Conservation (phyloP, 1,140 invertebrate species). For the Scaptomyza hsui region DNA sequence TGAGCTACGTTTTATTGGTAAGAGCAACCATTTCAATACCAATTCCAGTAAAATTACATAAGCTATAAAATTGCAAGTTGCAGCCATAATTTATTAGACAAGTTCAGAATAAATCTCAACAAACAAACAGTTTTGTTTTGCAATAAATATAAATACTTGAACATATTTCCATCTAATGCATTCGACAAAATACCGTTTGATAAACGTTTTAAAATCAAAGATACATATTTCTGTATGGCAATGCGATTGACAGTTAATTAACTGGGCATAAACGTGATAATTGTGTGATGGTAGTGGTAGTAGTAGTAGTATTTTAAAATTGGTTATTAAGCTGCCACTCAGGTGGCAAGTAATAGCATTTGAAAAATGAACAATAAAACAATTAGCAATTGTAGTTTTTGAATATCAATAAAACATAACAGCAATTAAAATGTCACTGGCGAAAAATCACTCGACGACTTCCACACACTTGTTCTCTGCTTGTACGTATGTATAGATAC, state of each 20-base stretch:
- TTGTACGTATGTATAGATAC: slow-evolving; percentile 23
- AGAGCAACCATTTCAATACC: not conserved
- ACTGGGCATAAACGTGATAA: slow-evolving; percentile 72
- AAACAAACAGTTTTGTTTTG: not conserved
- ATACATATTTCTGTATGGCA: slow-evolving; percentile 8
- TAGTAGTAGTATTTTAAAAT: slow-evolving; percentile 61
- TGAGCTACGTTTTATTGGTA: not conserved
- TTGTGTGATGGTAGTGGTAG: slow-evolving; percentile 62
- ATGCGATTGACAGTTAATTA: slow-evolving; percentile 40
- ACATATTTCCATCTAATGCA: too few species aligned
- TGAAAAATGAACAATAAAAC: slow-evolving; percentile 72
- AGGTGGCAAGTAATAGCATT: slow-evolving; percentile 67
- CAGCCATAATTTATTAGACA: not conserved
- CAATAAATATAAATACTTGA: too few species aligned
- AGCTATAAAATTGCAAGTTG: not conserved
- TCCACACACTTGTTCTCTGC: slow-evolving; percentile 13
- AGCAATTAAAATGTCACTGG: slow-evolving; percentile 81
- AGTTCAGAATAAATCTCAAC: too few species aligned
- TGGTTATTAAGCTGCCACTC: slow-evolving; percentile 79
- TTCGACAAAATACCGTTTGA: too few species aligned
- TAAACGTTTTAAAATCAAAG: slow-evolving; percentile 5
- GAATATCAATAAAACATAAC: slow-evolving; percentile 82
- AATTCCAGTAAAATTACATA: not conserved
- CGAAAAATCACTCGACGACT: slow-evolving; percentile 62
- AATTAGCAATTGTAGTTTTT: slow-evolving; percentile 79